Evolutionary conservation across 2,797 vertebrate species (phyloP), one percentile per base, ranked within the genome.

Genomic region (Hemibagrus guttatus): DNA sequence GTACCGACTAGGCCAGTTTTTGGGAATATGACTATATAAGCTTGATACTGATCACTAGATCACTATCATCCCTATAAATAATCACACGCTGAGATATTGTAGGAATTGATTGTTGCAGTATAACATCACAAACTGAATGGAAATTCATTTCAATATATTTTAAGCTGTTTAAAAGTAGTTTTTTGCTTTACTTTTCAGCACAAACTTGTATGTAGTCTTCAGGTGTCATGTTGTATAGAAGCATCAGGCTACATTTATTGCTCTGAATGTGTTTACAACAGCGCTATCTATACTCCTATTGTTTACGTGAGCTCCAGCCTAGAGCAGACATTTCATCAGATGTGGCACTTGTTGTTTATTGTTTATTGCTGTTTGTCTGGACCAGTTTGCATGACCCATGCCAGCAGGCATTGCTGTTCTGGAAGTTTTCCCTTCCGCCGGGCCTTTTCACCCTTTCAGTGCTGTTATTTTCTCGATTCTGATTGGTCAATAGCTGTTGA

Each of bases 291-390:
- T 31, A 6, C 75, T 13, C 52, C 0, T 80, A 31, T 13, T 79
- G 76, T 59, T 26, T 80, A 39, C 76, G 26, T 61, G 56, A 59
- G 76, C 31, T 26, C 2, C 28, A 35, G 75, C 75, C 58, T 78
- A 16, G 35, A 3, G 39, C 26, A 39, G 52, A 39, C 54, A 28
- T 49, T 63, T 49, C 59, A 46, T 39, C 16, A 16, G 59, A 31
- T 7, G 31, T 63, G 79, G 23, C 49, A 39, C 26, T 35, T n/a
- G 42, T 58, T 71, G 31, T 26, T 46, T 59, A 2, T 66, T 79
- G 46, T 79, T 78, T 42, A 28, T 35, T 61, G 59, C 6, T 74
- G 68, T 86, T 82, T 61, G 31, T 80, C 21, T 42, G 39, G 80
- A 64, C 9, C 13, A n/a, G 54, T 63, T 64, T 14, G 39, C 59